Base-by-base conservation (phyloP, 2,113 vertebrate genomes). In the Aegithalos caudatus region DNA sequence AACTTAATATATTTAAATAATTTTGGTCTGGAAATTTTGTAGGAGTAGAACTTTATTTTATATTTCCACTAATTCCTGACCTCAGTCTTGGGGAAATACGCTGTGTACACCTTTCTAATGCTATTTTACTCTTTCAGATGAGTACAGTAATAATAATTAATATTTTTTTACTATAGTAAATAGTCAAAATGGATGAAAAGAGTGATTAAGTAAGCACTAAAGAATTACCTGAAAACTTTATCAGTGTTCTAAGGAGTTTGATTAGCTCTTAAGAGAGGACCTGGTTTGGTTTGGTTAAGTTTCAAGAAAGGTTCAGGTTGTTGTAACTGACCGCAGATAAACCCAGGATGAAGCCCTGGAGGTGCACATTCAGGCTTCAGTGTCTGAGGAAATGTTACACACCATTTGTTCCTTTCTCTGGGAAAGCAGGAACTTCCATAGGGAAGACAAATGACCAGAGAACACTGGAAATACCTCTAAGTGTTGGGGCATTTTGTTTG, bases 1-100 rank as follows among this genome's bases (percentile, higher is more conserved):
- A 91, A 84, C 61, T 85, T 81, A 90, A 76, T 48, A 31, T 83
- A 92, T 85, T 88, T 78, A 96, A 96, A 83, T 69, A 91, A 38
- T 81, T 94, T 88, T 89, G 51, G 58, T 50, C 24, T 57, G 80
- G 24, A 94, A 95, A 81, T 91, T 90, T 91, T 24, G 0, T 74
- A 74, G 70, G 12, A 57, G 21, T 38, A 93, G 64, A 71, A 79
- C 74, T 87, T 86, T 51, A 81, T 29, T 27, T 53, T 73, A 81
- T 54, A 88, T 92, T 84, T 96, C 53, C 81, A 82, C 47, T 70
- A 78, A 90, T 82, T 89, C 48, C 53, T 84, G 40, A 48, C 73
- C 54, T 79, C 57, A 77, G 40, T 33, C 66, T 61, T 17, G 11
- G 61, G 25, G 40, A 95, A 92, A 65, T 82, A 40, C 0, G 0